These are phyloP conservation scores for Mormyrops boulengeri DNA, from an alignment of 2,797 vertebrate genomes.

Conservation along the genomic window DNA sequence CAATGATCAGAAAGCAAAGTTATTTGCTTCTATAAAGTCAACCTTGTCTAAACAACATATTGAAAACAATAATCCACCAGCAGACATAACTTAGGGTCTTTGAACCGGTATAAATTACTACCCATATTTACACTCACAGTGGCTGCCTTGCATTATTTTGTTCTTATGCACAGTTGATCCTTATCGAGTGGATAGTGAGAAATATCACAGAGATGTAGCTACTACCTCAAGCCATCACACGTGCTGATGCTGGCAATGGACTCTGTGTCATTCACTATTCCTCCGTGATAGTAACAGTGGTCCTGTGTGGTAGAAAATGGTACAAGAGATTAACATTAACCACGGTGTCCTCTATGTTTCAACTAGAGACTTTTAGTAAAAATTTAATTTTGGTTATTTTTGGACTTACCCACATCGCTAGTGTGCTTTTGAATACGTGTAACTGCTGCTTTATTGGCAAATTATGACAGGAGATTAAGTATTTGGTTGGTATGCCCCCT, in stretches of 20 bases:
- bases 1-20: background rate
- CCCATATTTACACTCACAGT: background rate
- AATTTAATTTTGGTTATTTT: background rate
- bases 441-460: background rate
- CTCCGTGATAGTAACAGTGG: constrained; percentile 68
- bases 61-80: background rate
- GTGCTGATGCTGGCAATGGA: constrained; percentile 65
- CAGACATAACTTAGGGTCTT: background rate
- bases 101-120: background rate
- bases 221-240: constrained; percentile 65
- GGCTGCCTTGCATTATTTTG: background rate
- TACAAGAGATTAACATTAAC: background rate
- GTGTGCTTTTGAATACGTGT: background rate
- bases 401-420: background rate
- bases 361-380: background rate
- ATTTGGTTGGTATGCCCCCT: background rate
- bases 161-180: background rate
- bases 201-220: background rate
- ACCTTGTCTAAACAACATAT: background rate
- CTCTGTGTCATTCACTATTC: constrained; percentile 51
- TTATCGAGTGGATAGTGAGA: too few species aligned
- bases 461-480: background rate
- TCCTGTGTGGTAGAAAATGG: constrained; percentile 42
- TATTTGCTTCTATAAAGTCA: background rate
- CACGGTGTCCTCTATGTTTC: background rate